phyloP scores from a whole-genome alignment of 2,797 vertebrate genomes.

The Podarcis siculus region DNA sequence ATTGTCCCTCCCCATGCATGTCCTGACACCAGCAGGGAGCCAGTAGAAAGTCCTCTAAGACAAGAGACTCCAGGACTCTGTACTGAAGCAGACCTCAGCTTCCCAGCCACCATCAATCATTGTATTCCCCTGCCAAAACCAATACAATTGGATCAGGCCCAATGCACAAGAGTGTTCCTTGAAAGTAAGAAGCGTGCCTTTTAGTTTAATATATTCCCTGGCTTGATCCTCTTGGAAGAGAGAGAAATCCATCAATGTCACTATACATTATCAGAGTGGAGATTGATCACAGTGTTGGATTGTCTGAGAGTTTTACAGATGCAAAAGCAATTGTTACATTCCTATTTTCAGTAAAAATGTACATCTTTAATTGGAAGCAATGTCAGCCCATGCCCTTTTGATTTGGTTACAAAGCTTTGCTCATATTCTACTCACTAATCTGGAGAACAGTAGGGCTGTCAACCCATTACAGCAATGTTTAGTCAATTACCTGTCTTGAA shows the following conservation, averaged over 20 bases:
- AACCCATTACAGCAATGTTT: slow-evolving; percentile 2
- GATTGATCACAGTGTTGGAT: slow-evolving; percentile 58
- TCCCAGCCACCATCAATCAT: slow-evolving; percentile 63
- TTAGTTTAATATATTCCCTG: slow-evolving; percentile 59
- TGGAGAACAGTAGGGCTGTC: slow-evolving; percentile 24
- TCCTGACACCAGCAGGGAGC: slow-evolving; percentile 50
- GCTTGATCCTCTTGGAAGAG: slow-evolving; percentile 59
- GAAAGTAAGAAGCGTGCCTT: slow-evolving; percentile 65
- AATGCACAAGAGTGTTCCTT: slow-evolving; percentile 44
- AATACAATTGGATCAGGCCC: slow-evolving; percentile 57
- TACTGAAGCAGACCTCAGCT: slow-evolving; percentile 49
- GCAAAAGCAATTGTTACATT: slow-evolving; percentile 51
- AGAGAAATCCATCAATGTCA: slow-evolving; percentile 68
- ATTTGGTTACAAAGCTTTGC: slow-evolving; percentile 27
- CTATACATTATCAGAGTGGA: slow-evolving; percentile 43
- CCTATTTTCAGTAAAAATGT: slow-evolving; percentile 53
- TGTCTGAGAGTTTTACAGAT: slow-evolving; percentile 55
- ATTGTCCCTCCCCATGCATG: slow-evolving; percentile 56
- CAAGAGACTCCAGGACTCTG: slow-evolving; percentile 33
- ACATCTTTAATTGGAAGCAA: slow-evolving; percentile 54
- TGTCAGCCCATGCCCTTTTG: neutral
- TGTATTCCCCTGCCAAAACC: slow-evolving; percentile 54
- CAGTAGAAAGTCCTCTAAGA: slow-evolving; percentile 12
- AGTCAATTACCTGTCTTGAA: slow-evolving; percentile 8
- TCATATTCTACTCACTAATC: neutral